Base-by-base conservation (phyloP, 2,797 vertebrate species). In the Vireo griseus region DNA sequence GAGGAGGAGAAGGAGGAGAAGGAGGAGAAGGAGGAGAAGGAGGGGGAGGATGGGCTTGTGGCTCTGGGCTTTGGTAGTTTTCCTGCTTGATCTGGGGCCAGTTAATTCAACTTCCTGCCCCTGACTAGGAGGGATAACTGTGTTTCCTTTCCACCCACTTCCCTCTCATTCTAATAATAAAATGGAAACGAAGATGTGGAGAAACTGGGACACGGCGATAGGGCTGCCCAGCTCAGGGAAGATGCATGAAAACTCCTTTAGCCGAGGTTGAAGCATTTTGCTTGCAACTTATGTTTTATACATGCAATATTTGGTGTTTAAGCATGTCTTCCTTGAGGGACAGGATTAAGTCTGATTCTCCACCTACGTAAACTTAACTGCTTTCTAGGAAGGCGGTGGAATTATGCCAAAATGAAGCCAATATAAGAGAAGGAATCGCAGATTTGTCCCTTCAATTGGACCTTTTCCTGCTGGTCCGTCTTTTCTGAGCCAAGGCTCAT, bases 311-410 rank as follows among this genome's bases (percentile, higher is more conserved):
- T 96, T 96, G 86, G 80, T 87, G 82, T 88, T 94, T 69, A 89
- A 88, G 82, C 92, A 86, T 91, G 87, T 94, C 86, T 94, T 96
- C 81, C 92, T 96, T 89, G 93, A 97, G 94, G 92, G 91, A 85
- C 57, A 83, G 94, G 87, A 96, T 95, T 91, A 88, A 88, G 81
- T 69, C 88, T 94, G 63, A 88, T 88, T 95, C 74, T 85, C 90
- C 94, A 88, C 86, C 92, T 92, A 89, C 65, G 0, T 58, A 52
- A 73, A 95, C 88, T 87, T 91, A 85, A 52, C 84, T 89, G 88
- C 92, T 95, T 96, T 96, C 95, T 94, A 95, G 95, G 95, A 96
- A 97, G 87, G 71, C 1, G 0, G 48, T 96, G 95, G 95, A 96
- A 69, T 94, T 62, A 39, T 81, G 94, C 94, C 95, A 95, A 51